Evolutionary conservation across 2,797 vertebrate species (phyloP), one percentile per base, ranked within the genome.

Genomic region (Pseudochaenichthys georgianus): DNA sequence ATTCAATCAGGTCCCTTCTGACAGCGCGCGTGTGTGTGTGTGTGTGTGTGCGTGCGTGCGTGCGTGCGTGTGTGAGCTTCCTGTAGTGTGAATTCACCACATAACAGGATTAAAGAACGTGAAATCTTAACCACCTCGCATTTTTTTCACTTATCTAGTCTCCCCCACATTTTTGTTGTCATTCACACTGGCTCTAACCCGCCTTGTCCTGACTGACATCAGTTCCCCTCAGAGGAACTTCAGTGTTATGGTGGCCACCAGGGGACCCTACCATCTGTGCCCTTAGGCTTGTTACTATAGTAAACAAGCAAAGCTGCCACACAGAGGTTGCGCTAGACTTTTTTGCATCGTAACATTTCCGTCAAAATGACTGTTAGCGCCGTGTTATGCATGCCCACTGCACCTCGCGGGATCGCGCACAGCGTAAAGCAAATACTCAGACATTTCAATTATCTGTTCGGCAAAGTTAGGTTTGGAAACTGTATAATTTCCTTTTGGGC

Each of bases 1-100:
- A 53, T 90, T 93, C 82, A 91, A 86, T 89, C 87, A 89, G 74
- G 54, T 80, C 84, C 75, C 81, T 21, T 15, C 75, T 87, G 89
- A 87, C 88, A 85, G 87, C 75, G 43, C 77, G 65, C 34, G 55
- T 34, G 28, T 46, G 19, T 54, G 58, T 59, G 38, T 43, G 52
- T 47, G 31, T 6, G 19, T 13, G 41, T 31, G 46, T 47, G 52
- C 34, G 34, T 34, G 34, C 34, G 34, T 34, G 34, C 34, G 34
- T 34, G 34, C 34, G 34, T 8, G 34, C 34, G 34, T 8, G 34
- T 57, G 63, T 50, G 48, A 78, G 83, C 13, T 88, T 71, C 80
- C n/a, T 73, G 51, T 34, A 28, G 82, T 75, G 78, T 74, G 55
- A 86, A 62, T 52, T 75, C 45, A 45, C 45, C 28, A 59, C 38